These are phyloP conservation scores for Pyrochroa serraticornis DNA, from an alignment of 2,888 invertebrate species.

Conservation along the genomic window DNA sequence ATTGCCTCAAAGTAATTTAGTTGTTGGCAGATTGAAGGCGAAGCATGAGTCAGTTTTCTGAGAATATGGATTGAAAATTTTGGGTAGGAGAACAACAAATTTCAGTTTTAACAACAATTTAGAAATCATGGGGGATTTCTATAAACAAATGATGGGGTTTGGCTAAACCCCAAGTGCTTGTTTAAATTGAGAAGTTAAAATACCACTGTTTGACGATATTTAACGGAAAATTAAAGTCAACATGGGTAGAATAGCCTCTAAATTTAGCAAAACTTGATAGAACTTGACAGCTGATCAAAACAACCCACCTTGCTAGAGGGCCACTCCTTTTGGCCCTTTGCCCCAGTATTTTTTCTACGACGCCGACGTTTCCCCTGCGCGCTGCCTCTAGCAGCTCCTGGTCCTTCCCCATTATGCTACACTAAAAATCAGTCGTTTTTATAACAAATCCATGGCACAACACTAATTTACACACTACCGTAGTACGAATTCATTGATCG, in stretches of 20 bases:
- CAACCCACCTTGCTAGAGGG: conserved; percentile 86
- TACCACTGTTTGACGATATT: no score
- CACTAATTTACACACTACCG: conserved; percentile 61
- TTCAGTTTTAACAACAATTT: no score
- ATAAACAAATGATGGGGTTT: no score
- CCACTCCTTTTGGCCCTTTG: conserved; percentile 91
- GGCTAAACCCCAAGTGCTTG: no score
- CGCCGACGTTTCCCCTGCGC: conserved; percentile 85
- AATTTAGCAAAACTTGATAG: neutral
- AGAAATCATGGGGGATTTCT: no score
- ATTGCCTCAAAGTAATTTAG: no score
- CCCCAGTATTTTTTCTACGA: conserved; percentile 89
- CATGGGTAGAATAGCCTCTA: no score
- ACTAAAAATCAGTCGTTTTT: conserved; percentile 44
- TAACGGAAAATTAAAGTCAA: no score
- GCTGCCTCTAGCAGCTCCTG: conserved; percentile 96
- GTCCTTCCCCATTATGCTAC: conserved; percentile 85
- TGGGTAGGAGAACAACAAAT: no score
- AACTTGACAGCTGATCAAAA: conserved; percentile 48
- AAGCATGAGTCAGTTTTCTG: no score
- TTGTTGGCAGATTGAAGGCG: no score
- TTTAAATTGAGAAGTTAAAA: neutral
- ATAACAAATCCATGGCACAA: conserved; percentile 51
- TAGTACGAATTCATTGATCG: conserved; percentile 79
- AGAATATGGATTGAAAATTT: no score